These are phyloP conservation scores for Drosophila gunungcola DNA, from an alignment of 1,140 invertebrate genomes.

Conservation along the genomic window DNA sequence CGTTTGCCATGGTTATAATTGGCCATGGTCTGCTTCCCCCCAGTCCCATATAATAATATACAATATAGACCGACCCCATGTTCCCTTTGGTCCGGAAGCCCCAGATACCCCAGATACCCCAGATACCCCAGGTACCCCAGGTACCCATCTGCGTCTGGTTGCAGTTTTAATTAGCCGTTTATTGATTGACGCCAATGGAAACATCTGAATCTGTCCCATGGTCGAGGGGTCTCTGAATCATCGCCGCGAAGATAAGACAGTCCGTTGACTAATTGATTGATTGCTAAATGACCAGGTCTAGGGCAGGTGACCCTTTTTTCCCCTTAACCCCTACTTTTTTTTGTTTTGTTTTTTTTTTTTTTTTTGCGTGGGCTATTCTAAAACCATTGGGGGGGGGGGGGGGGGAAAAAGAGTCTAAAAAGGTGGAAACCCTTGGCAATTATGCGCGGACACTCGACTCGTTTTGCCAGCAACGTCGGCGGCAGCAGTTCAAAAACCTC, in stretches of 20 bases:
- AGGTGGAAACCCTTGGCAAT: conserved; percentile 22
- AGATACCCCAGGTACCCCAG: not conserved
- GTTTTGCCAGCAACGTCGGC: conserved; percentile 8
- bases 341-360: too few species aligned
- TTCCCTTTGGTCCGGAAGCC: conserved; percentile 12
- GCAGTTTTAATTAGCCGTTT: conserved; percentile 55
- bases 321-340: not conserved
- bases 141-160: conserved; percentile 6
- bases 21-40: conserved; percentile 13
- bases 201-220: conserved; percentile 3
- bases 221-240: conserved; percentile 23
- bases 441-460: conserved; percentile 47
- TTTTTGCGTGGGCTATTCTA: not conserved
- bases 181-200: conserved; percentile 56
- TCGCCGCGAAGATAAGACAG: conserved; percentile 17
- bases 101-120: not conserved
- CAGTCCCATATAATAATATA: not conserved
- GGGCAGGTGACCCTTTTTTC: not conserved
- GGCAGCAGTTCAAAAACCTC: conserved; percentile 74
- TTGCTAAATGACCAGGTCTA: conserved; percentile 18
- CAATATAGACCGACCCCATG: not conserved
- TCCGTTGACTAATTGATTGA: conserved; percentile 49
- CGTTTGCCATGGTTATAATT: conserved; percentile 65
- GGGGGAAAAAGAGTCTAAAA: not conserved
- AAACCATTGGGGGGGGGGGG: too few species aligned